A percentile compares a stretch with the other conserved stretches of the same genome.
Evolutionary conservation across 2,888 invertebrate species (phyloP).

Genomic region (Fabriciana adippe): DNA sequence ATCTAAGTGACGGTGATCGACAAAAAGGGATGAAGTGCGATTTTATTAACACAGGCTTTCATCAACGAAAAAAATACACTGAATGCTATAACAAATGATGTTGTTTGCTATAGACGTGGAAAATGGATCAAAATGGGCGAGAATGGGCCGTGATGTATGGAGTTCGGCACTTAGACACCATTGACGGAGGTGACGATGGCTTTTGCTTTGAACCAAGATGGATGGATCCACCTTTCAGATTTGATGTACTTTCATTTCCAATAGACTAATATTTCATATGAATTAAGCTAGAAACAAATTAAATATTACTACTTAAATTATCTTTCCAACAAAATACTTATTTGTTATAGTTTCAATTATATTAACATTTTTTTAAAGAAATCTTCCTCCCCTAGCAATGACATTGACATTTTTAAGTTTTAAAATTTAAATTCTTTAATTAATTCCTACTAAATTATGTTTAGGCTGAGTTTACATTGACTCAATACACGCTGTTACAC

Average conservation of each 20-base stretch:
- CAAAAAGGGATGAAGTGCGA: slow-evolving; percentile 80
- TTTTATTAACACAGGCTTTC: slow-evolving; percentile 79
- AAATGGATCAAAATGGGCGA: slow-evolving; percentile 51
- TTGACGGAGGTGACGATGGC: slow-evolving; percentile 64
- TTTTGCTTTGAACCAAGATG: slow-evolving; percentile 38
- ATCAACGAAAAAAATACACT: slow-evolving; percentile 74
- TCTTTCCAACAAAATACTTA: no score
- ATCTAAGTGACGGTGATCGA: slow-evolving; percentile 82
- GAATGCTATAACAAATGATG: slow-evolving; percentile 79
- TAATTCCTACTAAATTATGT: no score
- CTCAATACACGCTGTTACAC: no score
- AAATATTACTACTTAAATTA: no score
- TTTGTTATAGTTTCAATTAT: no score
- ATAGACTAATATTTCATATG: slow-evolving; percentile 51
- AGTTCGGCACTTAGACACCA: slow-evolving; percentile 51
- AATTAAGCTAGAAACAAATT: no score
- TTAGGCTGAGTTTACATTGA: no score
- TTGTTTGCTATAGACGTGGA: slow-evolving; percentile 69
- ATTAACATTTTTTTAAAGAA: no score
- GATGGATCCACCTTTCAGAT: slow-evolving; percentile 16
- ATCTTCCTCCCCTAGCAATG: no score
- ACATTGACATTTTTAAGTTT: no score
- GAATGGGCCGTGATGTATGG: slow-evolving; percentile 56
- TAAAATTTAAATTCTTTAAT: no score
- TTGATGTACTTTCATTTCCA: slow-evolving; percentile 52